A percentile compares a stretch with the other conserved stretches of the same genome.
phyloP scores from a whole-genome alignment of 1,140 invertebrate species.

The Drosophila cardini region DNA sequence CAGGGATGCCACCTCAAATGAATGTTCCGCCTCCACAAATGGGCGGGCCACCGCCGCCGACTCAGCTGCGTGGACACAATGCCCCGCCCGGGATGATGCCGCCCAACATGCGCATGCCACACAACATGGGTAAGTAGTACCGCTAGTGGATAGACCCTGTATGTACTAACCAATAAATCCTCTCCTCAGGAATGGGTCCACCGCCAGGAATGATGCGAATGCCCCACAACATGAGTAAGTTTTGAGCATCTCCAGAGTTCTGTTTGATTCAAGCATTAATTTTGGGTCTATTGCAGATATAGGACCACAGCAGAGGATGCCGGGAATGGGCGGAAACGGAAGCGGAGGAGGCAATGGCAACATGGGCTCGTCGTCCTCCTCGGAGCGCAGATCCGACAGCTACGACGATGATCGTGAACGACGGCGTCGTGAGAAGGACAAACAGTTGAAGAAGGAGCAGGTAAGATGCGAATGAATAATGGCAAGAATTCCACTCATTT shows the following conservation, averaged over 20 bases:
- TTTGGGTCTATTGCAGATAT: constrained; percentile 33
- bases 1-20: constrained; percentile 82
- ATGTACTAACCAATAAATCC: background rate
- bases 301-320: constrained; percentile 68
- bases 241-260: background rate
- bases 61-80: constrained; percentile 68
- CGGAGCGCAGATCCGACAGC: constrained; percentile 86
- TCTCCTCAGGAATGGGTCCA: constrained; percentile 67
- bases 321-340: constrained; percentile 40
- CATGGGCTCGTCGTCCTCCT: constrained; percentile 13
- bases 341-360: constrained; percentile 41
- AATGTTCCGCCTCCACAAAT: constrained; percentile 81
- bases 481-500: background rate
- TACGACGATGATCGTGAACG: constrained; percentile 85
- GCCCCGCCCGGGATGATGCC: constrained; percentile 70
- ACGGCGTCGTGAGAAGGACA: constrained; percentile 65
- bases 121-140: constrained; percentile 61
- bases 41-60: constrained; percentile 84
- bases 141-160: too few relatives aligned
- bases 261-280: background rate
- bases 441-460: constrained; percentile 67
- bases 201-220: constrained; percentile 70
- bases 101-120: constrained; percentile 79
- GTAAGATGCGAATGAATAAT: constrained; percentile 17
- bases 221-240: constrained; percentile 48